Evolutionary conservation across 1,140 invertebrate genomes (phyloP).

Genomic region (Paramacrobiotus metropolitanus): DNA sequence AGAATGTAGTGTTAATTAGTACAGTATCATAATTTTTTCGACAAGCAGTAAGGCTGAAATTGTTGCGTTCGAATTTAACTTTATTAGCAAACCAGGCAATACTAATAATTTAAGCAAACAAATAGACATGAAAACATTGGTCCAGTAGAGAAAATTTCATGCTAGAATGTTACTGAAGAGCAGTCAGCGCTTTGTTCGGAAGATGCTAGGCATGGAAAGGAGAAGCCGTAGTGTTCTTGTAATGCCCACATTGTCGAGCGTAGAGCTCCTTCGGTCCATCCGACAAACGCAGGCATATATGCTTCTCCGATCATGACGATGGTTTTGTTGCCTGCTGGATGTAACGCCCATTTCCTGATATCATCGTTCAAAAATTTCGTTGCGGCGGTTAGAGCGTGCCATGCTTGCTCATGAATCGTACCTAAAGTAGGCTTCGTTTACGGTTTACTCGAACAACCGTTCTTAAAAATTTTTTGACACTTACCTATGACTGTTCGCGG

Average conservation of each 20-base stretch:
- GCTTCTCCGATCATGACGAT: not conserved
- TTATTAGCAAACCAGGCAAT: too few relatives aligned
- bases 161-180: too few relatives aligned
- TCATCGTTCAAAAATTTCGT: not conserved
- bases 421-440: not conserved
- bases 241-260: not conserved
- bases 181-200: too few relatives aligned
- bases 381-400: not conserved
- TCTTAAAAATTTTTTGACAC: too few relatives aligned
- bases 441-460: too few relatives aligned
- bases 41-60: too few relatives aligned
- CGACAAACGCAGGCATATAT: not conserved
- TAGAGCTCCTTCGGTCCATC: not conserved
- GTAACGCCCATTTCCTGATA: not conserved
- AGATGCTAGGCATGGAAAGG: constrained; percentile 15
- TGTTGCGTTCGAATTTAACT: too few relatives aligned
- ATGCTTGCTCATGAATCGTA: not conserved
- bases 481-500: not conserved
- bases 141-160: too few relatives aligned
- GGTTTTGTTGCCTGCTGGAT: constrained; percentile 11
- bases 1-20: too few relatives aligned
- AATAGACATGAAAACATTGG: too few relatives aligned
- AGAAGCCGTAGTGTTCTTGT: constrained; percentile 15
- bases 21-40: too few relatives aligned
- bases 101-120: too few relatives aligned